A percentile compares a stretch with the other conserved stretches of the same genome.
Conservation (phyloP, 2,113 vertebrate species). For the Jacana jacana region DNA sequence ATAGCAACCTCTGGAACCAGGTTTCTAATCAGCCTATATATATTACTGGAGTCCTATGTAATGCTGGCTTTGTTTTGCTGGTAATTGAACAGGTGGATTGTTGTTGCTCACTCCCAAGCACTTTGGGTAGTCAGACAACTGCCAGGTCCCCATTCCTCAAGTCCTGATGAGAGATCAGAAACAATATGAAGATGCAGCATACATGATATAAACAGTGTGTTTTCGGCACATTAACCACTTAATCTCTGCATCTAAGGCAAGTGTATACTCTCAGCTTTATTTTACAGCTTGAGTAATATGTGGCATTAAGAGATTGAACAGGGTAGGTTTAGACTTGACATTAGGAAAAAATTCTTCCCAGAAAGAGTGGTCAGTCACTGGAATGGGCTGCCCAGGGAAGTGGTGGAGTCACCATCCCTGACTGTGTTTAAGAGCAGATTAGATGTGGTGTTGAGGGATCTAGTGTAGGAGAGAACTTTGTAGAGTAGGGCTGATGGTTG, state of each 20-base stretch:
- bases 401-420: too few relatives aligned
- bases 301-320: background rate
- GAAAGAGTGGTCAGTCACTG: too few relatives aligned
- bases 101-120: background rate
- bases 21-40: background rate
- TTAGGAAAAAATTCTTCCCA: too few relatives aligned
- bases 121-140: background rate
- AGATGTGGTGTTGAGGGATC: too few relatives aligned
- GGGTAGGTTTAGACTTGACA: too few relatives aligned
- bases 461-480: too few relatives aligned
- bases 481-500: too few relatives aligned
- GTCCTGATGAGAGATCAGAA: background rate
- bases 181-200: background rate
- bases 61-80: conserved; percentile 38
- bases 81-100: conserved; percentile 15
- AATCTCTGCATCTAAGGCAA: background rate
- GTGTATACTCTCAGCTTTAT: background rate
- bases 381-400: too few relatives aligned
- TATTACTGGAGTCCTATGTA: background rate
- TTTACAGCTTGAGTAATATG: background rate
- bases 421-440: too few relatives aligned
- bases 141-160: background rate
- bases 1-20: background rate
- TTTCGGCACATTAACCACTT: background rate
- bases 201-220: background rate